These are phyloP conservation scores for Hirudo medicinalis DNA, from an alignment of 1,140 invertebrate genomes.

Conservation along the genomic window DNA sequence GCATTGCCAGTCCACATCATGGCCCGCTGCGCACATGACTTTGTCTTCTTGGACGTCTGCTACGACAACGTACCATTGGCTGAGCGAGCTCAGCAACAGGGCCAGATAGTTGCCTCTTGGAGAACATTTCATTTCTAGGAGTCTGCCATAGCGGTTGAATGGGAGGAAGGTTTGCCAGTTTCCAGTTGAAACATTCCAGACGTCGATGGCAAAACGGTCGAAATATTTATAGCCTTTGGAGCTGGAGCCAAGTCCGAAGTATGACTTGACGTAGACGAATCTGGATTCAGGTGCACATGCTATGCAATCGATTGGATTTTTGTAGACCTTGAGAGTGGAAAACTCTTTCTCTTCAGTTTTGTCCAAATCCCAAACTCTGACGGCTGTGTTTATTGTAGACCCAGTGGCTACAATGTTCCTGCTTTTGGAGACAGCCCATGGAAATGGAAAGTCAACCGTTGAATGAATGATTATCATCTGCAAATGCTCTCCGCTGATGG, in stretches of 20 bases:
- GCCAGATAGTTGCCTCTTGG: conserved; percentile 17
- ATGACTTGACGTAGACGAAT: conserved; percentile 20
- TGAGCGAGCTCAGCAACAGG: conserved; percentile 16
- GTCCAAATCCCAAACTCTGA: conserved; percentile 23
- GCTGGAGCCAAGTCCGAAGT: conserved; percentile 14
- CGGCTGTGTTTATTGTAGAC: conserved; percentile 20
- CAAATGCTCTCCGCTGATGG: conserved; percentile 11
- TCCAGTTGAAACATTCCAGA: conserved; percentile 21
- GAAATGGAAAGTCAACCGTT: conserved; percentile 16
- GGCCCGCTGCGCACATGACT: conserved; percentile 9
- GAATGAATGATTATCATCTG: conserved; percentile 20
- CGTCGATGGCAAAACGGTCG: conserved; percentile 23
- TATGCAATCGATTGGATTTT: conserved; percentile 20
- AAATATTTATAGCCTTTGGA: conserved; percentile 19
- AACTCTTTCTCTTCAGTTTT: conserved; percentile 9
- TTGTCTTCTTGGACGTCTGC: conserved; percentile 11
- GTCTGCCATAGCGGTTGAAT: conserved; percentile 19
- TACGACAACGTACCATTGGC: conserved; percentile 15
- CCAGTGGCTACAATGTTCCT: conserved; percentile 19
- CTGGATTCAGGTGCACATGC: conserved; percentile 5
- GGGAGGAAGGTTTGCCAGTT: conserved; percentile 16
- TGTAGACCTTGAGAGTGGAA: conserved; percentile 11
- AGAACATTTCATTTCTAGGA: conserved; percentile 15
- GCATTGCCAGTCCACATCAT: not conserved
- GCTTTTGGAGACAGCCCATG: conserved; percentile 10